phyloP scores from a whole-genome alignment of 1,140 invertebrate genomes.

The Apis laboriosa region DNA sequence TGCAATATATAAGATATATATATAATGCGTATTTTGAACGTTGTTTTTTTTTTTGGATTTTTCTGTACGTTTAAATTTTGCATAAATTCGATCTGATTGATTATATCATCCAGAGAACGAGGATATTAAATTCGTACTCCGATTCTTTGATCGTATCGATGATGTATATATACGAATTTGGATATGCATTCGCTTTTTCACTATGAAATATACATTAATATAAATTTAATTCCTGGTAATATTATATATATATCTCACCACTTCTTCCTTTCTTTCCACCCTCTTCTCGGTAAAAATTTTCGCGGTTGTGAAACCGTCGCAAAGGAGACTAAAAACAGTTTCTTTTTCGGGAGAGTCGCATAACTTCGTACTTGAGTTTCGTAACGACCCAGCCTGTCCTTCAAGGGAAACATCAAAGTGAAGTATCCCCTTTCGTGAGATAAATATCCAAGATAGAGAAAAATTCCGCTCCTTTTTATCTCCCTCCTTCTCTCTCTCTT shows the following conservation, averaged over 20 bases:
- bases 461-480: neutral
- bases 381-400: slow-evolving; percentile 2
- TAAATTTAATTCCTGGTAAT: no score
- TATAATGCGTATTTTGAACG: no score
- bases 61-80: no score
- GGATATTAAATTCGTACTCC: no score
- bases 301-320: neutral
- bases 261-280: neutral
- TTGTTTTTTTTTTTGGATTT: no score
- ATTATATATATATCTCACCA: neutral
- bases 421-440: slow-evolving; percentile 6
- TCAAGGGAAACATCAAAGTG: slow-evolving; percentile 9
- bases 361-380: slow-evolving; percentile 21
- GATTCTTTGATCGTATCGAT: no score
- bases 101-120: no score
- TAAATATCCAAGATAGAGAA: slow-evolving; percentile 27
- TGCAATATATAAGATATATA: no score
- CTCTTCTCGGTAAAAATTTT: slow-evolving; percentile 8
- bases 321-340: slow-evolving; percentile 6
- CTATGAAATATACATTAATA: no score
- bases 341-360: neutral
- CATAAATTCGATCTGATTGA: no score
- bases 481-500: neutral
- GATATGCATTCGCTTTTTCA: no score
- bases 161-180: no score